Percentiles rank a stretch among this genome's conserved stretches.
These are phyloP conservation scores for Pangasianodon gigas DNA, from an alignment of 2,113 vertebrate species.

Conservation along the genomic window DNA sequence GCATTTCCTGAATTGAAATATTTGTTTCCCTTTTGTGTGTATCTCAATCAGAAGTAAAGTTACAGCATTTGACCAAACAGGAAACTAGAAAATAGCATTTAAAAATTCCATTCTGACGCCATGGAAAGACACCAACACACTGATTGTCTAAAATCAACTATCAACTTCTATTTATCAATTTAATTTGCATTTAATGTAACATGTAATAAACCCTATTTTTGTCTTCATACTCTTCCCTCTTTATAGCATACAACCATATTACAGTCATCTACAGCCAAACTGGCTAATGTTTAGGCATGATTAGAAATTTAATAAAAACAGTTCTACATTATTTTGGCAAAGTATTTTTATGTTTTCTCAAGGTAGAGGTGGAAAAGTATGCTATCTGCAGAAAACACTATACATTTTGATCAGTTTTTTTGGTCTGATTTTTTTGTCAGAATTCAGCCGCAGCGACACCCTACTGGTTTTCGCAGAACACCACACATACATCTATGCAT, in stretches of 20 bases:
- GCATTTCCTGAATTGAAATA: background rate
- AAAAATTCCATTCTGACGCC: too few relatives aligned
- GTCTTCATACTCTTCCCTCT: background rate
- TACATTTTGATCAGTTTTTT: background rate
- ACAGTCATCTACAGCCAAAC: background rate
- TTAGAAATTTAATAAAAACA: background rate
- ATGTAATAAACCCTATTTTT: background rate
- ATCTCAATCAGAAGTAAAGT: background rate
- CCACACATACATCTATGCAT: background rate
- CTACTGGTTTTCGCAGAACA: background rate
- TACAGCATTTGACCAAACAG: background rate
- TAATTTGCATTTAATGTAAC: background rate
- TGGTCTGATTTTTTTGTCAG: background rate
- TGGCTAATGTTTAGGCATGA: background rate
- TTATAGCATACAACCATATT: background rate
- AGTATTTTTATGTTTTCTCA: too few relatives aligned
- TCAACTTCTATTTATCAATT: background rate
- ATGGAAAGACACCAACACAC: background rate
- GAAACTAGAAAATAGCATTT: background rate
- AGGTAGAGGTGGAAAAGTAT: background rate
- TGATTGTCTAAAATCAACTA: background rate
- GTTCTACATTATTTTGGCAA: too few relatives aligned
- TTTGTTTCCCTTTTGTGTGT: background rate
- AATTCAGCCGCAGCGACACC: background rate
- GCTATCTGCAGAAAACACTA: background rate